phyloP scores from a whole-genome alignment of 1,140 invertebrate genomes.

The Achatina immaculata region DNA sequence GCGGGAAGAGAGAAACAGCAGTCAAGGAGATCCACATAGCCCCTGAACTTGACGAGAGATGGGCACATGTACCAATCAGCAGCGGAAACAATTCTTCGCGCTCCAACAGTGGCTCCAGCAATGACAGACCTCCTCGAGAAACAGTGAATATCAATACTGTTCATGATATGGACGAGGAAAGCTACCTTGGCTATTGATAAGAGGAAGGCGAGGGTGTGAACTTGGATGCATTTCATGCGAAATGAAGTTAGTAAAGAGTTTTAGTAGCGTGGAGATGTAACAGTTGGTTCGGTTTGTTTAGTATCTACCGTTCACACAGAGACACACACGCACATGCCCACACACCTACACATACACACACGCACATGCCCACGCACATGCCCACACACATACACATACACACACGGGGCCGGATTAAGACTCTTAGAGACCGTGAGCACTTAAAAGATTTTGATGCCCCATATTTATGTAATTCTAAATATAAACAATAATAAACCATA shows the following conservation, averaged over 20 bases:
- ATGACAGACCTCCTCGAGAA: not conserved
- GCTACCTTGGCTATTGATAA: conserved; percentile 23
- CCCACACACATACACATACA: no score
- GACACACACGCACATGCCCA: no score
- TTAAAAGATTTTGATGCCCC: no score
- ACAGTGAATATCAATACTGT: not conserved
- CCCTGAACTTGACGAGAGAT: not conserved
- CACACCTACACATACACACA: no score
- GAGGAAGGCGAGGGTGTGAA: no score
- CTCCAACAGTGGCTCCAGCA: not conserved
- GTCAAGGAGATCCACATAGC: conserved; percentile 28
- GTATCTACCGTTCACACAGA: not conserved
- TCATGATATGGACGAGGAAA: conserved; percentile 34
- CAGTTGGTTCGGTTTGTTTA: not conserved
- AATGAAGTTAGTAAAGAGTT: not conserved
- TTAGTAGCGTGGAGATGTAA: not conserved
- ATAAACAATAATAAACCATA: no score
- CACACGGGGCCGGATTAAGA: no score
- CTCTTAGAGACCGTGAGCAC: no score
- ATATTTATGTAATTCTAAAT: no score
- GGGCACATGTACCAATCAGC: not conserved
- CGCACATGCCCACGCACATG: no score
- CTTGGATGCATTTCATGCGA: not conserved
- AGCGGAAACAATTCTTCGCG: not conserved
- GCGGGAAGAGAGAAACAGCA: not conserved